These are phyloP conservation scores for Macrosiphum euphorbiae DNA, from an alignment of 2,888 invertebrate genomes.

Conservation along the genomic window DNA sequence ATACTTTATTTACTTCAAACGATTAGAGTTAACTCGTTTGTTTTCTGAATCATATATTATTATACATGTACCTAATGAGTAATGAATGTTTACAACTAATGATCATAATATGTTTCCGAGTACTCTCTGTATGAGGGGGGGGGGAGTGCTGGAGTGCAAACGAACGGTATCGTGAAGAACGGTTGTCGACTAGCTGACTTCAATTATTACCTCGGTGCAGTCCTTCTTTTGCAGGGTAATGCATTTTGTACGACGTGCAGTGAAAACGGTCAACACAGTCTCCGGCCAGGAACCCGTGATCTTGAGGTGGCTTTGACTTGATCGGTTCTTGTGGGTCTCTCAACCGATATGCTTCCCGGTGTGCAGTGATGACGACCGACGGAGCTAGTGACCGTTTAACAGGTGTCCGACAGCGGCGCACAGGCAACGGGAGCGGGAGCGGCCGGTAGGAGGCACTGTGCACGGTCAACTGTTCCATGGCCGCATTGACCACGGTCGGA, in stretches of 20 bases:
- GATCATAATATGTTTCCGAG: background rate
- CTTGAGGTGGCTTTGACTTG: background rate
- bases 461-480: slow-evolving; percentile 37
- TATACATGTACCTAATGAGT: slow-evolving; percentile 1
- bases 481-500: background rate
- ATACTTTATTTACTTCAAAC: background rate
- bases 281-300: slow-evolving; percentile 33
- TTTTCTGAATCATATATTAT: background rate
- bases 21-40: background rate
- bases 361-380: background rate
- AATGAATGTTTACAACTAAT: slow-evolving; percentile 20
- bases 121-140: background rate
- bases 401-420: background rate
- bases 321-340: background rate
- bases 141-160: background rate
- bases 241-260: slow-evolving; percentile 14
- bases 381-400: background rate
- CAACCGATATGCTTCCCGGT: background rate
- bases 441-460: slow-evolving; percentile 24
- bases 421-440: background rate
- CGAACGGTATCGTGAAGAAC: background rate
- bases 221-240: background rate
- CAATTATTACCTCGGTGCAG: background rate
- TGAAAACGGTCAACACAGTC: background rate
- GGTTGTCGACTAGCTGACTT: too few species aligned